Conservation (phyloP, 2,888 invertebrate species). For the Phalangium opilio region DNA sequence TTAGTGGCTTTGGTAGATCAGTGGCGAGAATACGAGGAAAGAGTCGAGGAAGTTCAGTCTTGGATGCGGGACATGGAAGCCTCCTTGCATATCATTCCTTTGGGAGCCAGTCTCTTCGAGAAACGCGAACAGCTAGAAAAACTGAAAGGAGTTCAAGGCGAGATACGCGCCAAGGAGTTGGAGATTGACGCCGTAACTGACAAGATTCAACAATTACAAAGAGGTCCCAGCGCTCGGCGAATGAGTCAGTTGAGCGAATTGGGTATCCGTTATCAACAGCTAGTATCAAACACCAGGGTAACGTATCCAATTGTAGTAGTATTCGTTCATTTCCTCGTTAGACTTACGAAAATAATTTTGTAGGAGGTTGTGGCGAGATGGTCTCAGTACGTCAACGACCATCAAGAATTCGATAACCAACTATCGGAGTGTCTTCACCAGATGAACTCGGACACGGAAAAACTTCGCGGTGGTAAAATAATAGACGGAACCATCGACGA, state of each 20-base stretch:
- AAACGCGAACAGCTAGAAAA: constrained; percentile 71
- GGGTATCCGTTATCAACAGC: constrained; percentile 78
- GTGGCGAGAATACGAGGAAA: constrained; percentile 78
- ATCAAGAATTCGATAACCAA: constrained; percentile 71
- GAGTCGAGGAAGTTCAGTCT: constrained; percentile 64
- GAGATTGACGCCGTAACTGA: constrained; percentile 88
- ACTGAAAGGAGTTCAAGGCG: constrained; percentile 60
- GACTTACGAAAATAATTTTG: too few relatives aligned
- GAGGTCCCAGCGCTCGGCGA: constrained; percentile 41
- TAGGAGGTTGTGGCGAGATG: constrained; percentile 50
- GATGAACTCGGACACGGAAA: constrained; percentile 65
- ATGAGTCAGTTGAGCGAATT: constrained; percentile 68
- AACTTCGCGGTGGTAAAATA: constrained; percentile 68
- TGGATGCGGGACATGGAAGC: constrained; percentile 83
- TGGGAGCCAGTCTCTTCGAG: constrained; percentile 62
- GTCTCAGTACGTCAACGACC: constrained; percentile 76
- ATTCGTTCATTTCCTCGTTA: too few relatives aligned
- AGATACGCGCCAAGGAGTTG: constrained; percentile 73
- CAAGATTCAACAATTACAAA: constrained; percentile 47
- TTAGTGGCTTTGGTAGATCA: constrained; percentile 69
- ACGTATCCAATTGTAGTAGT: too few relatives aligned
- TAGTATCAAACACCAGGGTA: constrained; percentile 72
- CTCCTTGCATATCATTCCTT: constrained; percentile 68
- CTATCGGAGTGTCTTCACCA: constrained; percentile 63
- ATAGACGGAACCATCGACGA: constrained; percentile 69